A percentile compares a stretch with the other conserved stretches of the same genome.
Conservation (phyloP, 2,888 invertebrate genomes). For the Sussaba pulchella region DNA sequence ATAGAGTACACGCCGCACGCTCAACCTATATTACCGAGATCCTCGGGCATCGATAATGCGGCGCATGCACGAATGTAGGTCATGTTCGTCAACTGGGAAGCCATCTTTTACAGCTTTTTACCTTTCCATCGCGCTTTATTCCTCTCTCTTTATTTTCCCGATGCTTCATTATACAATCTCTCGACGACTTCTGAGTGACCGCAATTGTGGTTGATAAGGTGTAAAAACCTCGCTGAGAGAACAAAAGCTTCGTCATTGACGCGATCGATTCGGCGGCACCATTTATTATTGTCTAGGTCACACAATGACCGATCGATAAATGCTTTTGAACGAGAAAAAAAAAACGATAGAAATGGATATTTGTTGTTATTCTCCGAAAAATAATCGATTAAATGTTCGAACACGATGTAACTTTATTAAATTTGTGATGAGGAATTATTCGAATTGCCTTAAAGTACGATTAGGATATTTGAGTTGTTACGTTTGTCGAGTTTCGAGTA, state of each 20-base stretch:
- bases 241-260: constrained; percentile 9
- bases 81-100: constrained; percentile 28
- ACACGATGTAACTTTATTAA: not conserved
- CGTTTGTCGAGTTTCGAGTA: not conserved
- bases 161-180: constrained; percentile 8
- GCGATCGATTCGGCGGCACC: constrained; percentile 4
- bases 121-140: not conserved
- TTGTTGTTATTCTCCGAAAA: not conserved
- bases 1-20: constrained; percentile 53
- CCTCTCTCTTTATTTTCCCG: not conserved
- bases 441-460: not conserved
- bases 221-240: not conserved
- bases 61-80: constrained; percentile 47
- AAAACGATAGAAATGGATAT: not conserved
- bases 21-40: constrained; percentile 44
- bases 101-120: constrained; percentile 35
- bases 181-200: not conserved
- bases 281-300: not conserved
- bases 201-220: constrained; percentile 15
- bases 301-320: not conserved
- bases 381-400: not conserved
- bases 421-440: not conserved
- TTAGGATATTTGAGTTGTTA: constrained; percentile 9
- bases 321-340: not conserved
- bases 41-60: constrained; percentile 47